Conservation (phyloP, 2,888 invertebrate genomes). For the Asteroscopus sphinx region DNA sequence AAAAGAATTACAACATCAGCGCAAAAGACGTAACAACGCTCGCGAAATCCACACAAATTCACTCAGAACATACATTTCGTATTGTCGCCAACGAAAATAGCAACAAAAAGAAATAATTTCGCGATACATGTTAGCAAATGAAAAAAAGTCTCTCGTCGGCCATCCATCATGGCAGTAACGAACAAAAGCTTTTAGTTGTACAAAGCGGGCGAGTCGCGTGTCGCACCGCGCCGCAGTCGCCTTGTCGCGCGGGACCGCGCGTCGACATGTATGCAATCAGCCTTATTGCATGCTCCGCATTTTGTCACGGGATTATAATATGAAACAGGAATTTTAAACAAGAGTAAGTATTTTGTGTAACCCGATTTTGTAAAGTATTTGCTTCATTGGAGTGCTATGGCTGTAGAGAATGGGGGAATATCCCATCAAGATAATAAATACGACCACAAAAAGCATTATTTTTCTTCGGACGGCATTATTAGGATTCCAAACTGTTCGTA, state of each 20-base stretch:
- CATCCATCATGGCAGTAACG: constrained; percentile 66
- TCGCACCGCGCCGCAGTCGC: constrained; percentile 28
- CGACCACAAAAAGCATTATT: constrained; percentile 9
- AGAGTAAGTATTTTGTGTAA: constrained; percentile 17
- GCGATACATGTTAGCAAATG: constrained; percentile 65
- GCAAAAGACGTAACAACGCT: constrained; percentile 26
- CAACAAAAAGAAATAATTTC: constrained; percentile 58
- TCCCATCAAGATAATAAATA: constrained; percentile 8
- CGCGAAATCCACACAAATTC: constrained; percentile 41
- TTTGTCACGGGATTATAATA: constrained; percentile 29
- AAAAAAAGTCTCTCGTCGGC: constrained; percentile 62
- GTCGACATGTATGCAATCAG: constrained; percentile 52
- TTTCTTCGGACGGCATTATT: neutral
- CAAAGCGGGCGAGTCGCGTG: constrained; percentile 40
- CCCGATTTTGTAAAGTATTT: constrained; percentile 24
- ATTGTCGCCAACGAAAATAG: constrained; percentile 45
- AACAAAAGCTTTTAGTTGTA: constrained; percentile 69
- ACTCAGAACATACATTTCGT: constrained; percentile 42
- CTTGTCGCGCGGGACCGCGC: constrained; percentile 18
- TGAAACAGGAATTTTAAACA: constrained; percentile 44
- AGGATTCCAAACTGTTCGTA: neutral
- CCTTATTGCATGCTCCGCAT: constrained; percentile 52
- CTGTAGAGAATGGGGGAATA: neutral
- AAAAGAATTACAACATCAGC: constrained; percentile 29
- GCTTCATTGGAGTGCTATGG: constrained; percentile 4